phyloP scores from a whole-genome alignment of 2,113 vertebrate genomes.

The Anhinga anhinga region DNA sequence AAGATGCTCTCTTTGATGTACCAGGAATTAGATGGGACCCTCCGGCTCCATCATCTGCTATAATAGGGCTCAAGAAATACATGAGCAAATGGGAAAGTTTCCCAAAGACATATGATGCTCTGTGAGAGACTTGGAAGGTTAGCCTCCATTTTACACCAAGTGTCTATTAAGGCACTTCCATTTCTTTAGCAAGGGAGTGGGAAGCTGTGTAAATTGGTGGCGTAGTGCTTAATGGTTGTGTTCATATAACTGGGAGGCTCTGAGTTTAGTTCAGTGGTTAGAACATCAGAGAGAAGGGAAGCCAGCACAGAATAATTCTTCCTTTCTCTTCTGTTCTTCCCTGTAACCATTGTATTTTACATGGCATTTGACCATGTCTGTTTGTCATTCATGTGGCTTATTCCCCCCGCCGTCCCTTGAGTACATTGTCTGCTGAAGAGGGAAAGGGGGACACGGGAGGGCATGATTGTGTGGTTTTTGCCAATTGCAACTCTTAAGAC shows the following conservation, averaged over 20 bases:
- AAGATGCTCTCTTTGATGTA: not conserved
- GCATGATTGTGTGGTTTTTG: not conserved
- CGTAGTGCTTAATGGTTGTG: not conserved
- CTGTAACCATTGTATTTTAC: not conserved
- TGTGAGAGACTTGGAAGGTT: not conserved
- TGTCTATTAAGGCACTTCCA: not conserved
- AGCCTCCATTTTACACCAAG: not conserved
- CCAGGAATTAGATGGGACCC: not conserved
- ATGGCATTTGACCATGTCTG: not conserved
- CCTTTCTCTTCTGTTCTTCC: not conserved
- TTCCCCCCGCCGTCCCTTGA: not conserved
- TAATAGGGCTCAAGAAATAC: not conserved
- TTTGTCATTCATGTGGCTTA: not conserved
- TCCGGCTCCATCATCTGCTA: not conserved
- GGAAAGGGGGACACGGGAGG: not conserved
- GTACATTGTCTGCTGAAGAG: not conserved
- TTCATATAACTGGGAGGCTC: not conserved
- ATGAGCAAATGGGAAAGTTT: not conserved
- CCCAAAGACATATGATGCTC: not conserved
- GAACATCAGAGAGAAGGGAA: not conserved
- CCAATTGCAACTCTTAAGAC: constrained; percentile 7
- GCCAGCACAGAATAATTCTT: not conserved
- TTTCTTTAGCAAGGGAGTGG: not conserved
- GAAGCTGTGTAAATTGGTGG: not conserved
- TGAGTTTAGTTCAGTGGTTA: not conserved